Evolutionary conservation across 2,888 invertebrate species (phyloP).

Genomic region (Galeruca laticollis): DNA sequence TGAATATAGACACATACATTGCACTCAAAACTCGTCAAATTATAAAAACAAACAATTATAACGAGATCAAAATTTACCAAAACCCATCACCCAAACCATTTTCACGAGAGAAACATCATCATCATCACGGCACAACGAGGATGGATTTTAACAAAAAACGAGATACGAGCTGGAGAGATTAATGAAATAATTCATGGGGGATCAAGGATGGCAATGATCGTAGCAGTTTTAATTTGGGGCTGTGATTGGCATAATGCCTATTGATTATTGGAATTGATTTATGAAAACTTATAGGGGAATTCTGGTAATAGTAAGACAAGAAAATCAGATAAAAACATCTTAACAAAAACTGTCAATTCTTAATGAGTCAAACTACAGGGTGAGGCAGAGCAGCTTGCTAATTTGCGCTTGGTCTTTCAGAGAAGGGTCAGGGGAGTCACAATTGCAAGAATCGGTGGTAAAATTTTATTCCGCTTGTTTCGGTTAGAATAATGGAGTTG

Average conservation of each 20-base stretch:
- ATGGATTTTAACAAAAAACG: constrained; percentile 10
- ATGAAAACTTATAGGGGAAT: constrained; percentile 2
- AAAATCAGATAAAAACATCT: too few relatives aligned
- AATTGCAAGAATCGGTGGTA: too few relatives aligned
- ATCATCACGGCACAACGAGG: constrained; percentile 4
- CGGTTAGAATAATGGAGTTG: too few relatives aligned
- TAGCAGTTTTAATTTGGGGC: constrained; percentile 10
- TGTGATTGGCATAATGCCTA: constrained; percentile 14
- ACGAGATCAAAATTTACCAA: constrained; percentile 19
- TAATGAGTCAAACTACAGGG: too few relatives aligned
- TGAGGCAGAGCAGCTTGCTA: too few relatives aligned
- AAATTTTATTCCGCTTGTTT: too few relatives aligned
- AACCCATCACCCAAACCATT: constrained; percentile 15
- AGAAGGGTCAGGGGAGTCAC: too few relatives aligned
- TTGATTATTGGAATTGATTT: constrained; percentile 24
- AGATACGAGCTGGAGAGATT: constrained; percentile 23
- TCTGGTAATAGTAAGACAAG: too few relatives aligned
- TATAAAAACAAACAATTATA: constrained; percentile 14
- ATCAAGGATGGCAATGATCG: not conserved
- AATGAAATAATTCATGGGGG: constrained; percentile 29
- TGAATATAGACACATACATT: not conserved
- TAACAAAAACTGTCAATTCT: too few relatives aligned
- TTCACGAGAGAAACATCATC: not conserved
- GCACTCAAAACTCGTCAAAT: constrained; percentile 1
- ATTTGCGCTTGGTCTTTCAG: too few relatives aligned